Base-by-base conservation (phyloP, 2,113 vertebrate genomes). In the Buteo buteo region DNA sequence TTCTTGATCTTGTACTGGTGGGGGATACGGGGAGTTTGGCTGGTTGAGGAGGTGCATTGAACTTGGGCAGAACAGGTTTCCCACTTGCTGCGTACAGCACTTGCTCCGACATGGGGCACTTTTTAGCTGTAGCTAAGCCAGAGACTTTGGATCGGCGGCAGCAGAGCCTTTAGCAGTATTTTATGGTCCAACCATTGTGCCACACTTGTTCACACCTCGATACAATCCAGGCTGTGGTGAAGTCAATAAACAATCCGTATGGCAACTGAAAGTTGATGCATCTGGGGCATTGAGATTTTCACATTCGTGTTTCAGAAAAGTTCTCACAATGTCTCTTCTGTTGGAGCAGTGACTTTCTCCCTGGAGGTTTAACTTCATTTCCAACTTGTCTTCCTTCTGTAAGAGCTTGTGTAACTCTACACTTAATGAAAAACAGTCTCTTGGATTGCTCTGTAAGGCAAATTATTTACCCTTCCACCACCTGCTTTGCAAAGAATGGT, bases 381-480 rank as follows among this genome's bases (percentile, higher is more conserved):
- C 58, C 54, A 85, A 20, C 61, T 89, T 86, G 52, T 77, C 78
- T 83, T 31, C n/a, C 24, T 81, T 92, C 54, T 90, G 36, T 44
- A 94, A 94, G 45, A 88, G 59, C 42, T 83, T 38, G 13, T 70
- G 31, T 71, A 64, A 22, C 54, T 73, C 34, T 65, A n/a, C 42
- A 22, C 79, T 94, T 94, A 72, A 92, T 81, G 85, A 80, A 90
- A 85, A 85, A 74, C 28, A 70, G 19, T 66, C 34, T 73, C 21
- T 82, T 18, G 31, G 9, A 40, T 90, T 82, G 31, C 42, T 89
- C 65, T 1, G 0, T 42, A 93, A 80, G 58, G 66, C 54, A 82
- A 85, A 93, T 85, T 86, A 92, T 92, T 89, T 88, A 91, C n/a
- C 21, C 59, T 84, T 91, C 77, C 21, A 20, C 20, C 9, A 64